These are phyloP conservation scores for Crotalus tigris DNA, from an alignment of 2,113 vertebrate species.

Conservation along the genomic window DNA sequence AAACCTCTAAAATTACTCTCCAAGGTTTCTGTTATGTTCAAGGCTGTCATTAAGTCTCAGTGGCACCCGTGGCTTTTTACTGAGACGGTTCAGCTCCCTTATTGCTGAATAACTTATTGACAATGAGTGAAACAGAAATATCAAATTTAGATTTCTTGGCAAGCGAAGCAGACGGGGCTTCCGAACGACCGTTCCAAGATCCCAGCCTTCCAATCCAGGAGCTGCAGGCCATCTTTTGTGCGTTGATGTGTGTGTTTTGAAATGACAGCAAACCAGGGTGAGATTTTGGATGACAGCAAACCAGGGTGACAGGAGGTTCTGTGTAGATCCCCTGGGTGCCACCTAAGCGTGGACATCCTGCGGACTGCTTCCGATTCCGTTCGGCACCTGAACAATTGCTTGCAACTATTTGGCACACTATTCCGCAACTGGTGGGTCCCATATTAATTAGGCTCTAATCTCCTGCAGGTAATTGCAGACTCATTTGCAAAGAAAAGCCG, in stretches of 20 bases:
- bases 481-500: conserved; percentile 64
- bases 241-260: no score
- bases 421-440: conserved; percentile 60
- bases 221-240: no score
- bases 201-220: background rate
- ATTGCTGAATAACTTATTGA: no score
- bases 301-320: no score
- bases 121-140: conserved; percentile 4
- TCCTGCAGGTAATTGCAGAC: conserved; percentile 70
- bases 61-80: conserved; percentile 42
- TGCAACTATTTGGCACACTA: conserved; percentile 63
- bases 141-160: background rate
- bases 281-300: no score
- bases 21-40: conserved; percentile 41
- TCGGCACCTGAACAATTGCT: conserved; percentile 35
- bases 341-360: conserved; percentile 39
- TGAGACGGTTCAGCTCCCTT: conserved; percentile 40
- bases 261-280: background rate
- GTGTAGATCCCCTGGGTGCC: no score
- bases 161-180: background rate
- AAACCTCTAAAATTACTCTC: conserved; percentile 35
- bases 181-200: background rate
- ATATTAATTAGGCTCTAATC: conserved; percentile 70
- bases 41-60: conserved; percentile 47
- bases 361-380: conserved; percentile 50